These are phyloP conservation scores for Panthera leo DNA, from an alignment of 2,113 vertebrate species.

Conservation along the genomic window DNA sequence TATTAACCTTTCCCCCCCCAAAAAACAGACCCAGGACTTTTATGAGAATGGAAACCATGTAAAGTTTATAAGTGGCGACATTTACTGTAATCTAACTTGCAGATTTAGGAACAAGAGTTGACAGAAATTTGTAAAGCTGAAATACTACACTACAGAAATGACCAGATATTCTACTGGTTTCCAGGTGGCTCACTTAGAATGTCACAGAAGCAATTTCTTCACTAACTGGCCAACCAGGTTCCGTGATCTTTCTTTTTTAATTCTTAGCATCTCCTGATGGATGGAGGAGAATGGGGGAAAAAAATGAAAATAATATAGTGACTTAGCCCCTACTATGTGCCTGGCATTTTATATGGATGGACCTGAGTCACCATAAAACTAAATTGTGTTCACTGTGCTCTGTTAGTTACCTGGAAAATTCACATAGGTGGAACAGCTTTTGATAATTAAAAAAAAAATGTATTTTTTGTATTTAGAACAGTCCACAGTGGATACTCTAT, in stretches of 20 bases:
- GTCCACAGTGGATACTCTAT: not conserved
- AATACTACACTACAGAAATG: not conserved
- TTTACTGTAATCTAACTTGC: not conserved
- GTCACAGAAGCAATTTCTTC: not conserved
- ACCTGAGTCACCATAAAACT: not conserved
- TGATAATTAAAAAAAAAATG: not conserved
- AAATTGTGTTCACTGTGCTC: not conserved
- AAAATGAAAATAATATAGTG: not conserved
- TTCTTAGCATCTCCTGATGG: not conserved
- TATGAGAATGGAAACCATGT: not conserved
- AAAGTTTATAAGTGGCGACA: not conserved
- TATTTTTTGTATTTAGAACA: not conserved
- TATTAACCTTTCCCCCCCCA: not conserved
- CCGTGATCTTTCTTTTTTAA: not conserved
- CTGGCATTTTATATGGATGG: not conserved
- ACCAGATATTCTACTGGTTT: not conserved
- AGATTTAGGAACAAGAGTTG: not conserved
- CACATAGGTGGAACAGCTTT: not conserved
- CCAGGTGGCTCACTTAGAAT: not conserved
- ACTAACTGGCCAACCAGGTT: not conserved
- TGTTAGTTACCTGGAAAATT: not conserved
- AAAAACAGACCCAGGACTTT: not conserved
- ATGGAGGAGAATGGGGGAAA: not conserved
- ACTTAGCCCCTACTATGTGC: not conserved
- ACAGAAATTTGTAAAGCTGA: not conserved